Conservation (phyloP, 2,888 invertebrate species). For the Ennomos erosarius region DNA sequence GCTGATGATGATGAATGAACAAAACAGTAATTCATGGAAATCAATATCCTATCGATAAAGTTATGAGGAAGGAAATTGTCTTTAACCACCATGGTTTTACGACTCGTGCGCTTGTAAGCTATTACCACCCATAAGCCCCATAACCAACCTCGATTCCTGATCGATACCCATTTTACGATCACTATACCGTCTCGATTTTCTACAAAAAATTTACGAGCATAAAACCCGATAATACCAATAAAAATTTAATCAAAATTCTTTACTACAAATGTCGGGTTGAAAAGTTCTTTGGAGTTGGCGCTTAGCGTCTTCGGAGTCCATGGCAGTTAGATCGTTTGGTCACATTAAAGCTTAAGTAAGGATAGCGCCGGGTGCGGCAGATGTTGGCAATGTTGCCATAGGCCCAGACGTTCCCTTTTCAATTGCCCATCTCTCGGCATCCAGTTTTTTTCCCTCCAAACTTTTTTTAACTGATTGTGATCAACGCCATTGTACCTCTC, state of each 20-base stretch:
- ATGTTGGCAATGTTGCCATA: constrained; percentile 62
- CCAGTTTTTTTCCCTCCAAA: constrained; percentile 60
- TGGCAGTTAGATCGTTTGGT: constrained; percentile 51
- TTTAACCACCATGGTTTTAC: constrained; percentile 25
- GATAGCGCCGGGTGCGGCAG: constrained; percentile 73
- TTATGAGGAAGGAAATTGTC: constrained; percentile 22
- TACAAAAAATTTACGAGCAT: constrained; percentile 34
- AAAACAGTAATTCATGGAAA: too few relatives aligned
- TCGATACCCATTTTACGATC: constrained; percentile 35
- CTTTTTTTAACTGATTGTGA: constrained; percentile 68
- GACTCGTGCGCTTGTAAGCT: constrained; percentile 20
- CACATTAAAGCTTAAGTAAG: constrained; percentile 49
- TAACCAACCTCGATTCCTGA: constrained; percentile 31
- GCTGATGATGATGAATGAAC: too few relatives aligned
- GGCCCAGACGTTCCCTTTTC: constrained; percentile 69
- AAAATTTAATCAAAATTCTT: constrained; percentile 49
- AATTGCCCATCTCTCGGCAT: constrained; percentile 73
- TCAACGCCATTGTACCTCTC: constrained; percentile 66
- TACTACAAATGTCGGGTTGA: constrained; percentile 40
- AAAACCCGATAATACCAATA: constrained; percentile 39
- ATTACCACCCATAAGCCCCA: constrained; percentile 34
- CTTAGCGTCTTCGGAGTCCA: constrained; percentile 32
- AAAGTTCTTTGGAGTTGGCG: constrained; percentile 3
- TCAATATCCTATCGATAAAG: constrained; percentile 12
- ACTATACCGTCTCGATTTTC: constrained; percentile 27